phyloP scores from a whole-genome alignment of 2,797 vertebrate species.

The Calcarius lapponicus region DNA sequence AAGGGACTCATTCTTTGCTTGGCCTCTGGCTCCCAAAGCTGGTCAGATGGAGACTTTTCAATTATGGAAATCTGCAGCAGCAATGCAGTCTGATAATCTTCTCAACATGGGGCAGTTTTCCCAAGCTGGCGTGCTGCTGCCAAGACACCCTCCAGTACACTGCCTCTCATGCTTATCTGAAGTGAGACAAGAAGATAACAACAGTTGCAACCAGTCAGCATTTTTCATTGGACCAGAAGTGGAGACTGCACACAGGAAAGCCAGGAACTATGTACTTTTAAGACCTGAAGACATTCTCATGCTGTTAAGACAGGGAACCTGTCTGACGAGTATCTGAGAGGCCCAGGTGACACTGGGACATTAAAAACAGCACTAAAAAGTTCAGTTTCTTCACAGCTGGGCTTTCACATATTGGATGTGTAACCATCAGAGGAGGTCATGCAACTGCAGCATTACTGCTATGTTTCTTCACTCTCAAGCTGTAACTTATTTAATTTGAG shows the following conservation, averaged over 20 bases:
- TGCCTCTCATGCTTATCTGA: background rate
- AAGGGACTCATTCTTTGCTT: background rate
- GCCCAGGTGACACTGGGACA: background rate
- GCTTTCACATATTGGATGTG: background rate
- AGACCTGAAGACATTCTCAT: background rate
- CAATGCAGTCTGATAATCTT: background rate
- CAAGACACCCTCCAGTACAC: background rate
- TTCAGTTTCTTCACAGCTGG: background rate
- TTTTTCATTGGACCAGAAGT: background rate
- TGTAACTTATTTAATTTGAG: background rate
- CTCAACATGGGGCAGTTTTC: background rate
- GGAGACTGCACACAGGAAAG: background rate
- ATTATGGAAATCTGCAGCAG: background rate
- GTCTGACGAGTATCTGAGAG: background rate
- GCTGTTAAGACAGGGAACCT: background rate
- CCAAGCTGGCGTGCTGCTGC: background rate
- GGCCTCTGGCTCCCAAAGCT: background rate
- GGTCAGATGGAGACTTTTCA: background rate
- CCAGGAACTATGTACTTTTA: background rate
- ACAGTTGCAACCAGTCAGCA: background rate
- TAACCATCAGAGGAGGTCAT: background rate
- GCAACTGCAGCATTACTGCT: background rate
- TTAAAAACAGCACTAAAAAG: background rate
- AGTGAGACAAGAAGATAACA: background rate
- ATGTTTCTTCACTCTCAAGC: background rate